A percentile compares a stretch with the other conserved stretches of the same genome.
These are phyloP conservation scores for Pandion haliaetus DNA, from an alignment of 2,113 vertebrate species.

Conservation along the genomic window DNA sequence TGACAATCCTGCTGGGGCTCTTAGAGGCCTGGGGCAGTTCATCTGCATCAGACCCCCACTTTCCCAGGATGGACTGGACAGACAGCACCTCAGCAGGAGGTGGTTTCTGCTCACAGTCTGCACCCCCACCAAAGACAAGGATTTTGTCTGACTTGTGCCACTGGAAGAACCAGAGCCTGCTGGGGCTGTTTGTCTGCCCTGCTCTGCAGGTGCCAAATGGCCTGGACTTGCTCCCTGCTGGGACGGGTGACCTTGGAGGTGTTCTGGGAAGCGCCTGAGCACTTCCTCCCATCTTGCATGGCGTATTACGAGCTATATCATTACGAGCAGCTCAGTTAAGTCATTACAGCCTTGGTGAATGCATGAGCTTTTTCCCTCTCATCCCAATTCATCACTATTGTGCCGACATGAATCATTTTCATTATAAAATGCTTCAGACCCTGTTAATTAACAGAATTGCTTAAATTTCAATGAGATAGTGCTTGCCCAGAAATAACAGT, in stretches of 20 bases:
- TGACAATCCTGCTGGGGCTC: not conserved
- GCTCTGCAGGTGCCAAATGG: not conserved
- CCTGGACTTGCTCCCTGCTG: not conserved
- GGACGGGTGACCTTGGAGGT: conserved; percentile 23
- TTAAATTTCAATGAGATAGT: conserved; percentile 36
- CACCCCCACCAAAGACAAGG: not conserved
- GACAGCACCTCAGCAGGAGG: not conserved
- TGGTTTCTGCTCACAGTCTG: not conserved
- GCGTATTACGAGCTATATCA: not conserved
- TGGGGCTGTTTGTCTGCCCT: not conserved
- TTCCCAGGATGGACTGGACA: not conserved
- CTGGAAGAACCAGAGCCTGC: not conserved
- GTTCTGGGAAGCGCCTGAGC: conserved; percentile 38
- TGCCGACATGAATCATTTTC: conserved; percentile 64
- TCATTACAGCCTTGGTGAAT: conserved; percentile 48
- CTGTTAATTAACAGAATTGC: conserved; percentile 61
- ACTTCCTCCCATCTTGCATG: not conserved
- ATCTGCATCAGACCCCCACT: not conserved
- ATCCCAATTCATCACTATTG: conserved; percentile 57
- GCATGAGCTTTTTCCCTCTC: conserved; percentile 32
- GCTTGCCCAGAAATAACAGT: conserved; percentile 12
- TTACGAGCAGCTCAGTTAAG: conserved; percentile 34
- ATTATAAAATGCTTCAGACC: conserved; percentile 62
- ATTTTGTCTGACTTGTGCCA: not conserved
- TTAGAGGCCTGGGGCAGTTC: not conserved